A percentile compares a stretch with the other conserved stretches of the same genome.
These are phyloP conservation scores for Cryptotis parvus DNA, from an alignment of 2,113 vertebrate genomes.

Conservation along the genomic window DNA sequence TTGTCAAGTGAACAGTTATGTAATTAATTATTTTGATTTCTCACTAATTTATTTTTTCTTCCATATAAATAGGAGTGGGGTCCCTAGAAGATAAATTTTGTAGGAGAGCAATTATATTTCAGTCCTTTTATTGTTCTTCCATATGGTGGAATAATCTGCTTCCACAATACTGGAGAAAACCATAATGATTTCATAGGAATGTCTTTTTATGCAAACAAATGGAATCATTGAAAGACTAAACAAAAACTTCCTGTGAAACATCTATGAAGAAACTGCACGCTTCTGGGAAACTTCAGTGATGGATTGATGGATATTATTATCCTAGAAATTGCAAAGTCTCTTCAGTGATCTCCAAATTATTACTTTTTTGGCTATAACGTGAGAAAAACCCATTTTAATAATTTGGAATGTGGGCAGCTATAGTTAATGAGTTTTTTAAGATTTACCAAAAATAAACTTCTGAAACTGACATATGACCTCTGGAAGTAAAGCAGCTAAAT, in stretches of 20 bases:
- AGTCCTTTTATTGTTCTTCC: conserved; percentile 78
- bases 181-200: conserved; percentile 67
- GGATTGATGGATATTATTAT: conserved; percentile 27
- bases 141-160: conserved; percentile 66
- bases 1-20: conserved; percentile 63
- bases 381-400: not conserved
- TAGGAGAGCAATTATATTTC: conserved; percentile 75
- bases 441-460: conserved; percentile 33
- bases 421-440: not conserved
- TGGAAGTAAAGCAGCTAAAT: conserved; percentile 67
- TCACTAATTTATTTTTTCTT: conserved; percentile 45
- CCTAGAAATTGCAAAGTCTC: conserved; percentile 54
- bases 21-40: conserved; percentile 64
- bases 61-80: conserved; percentile 15
- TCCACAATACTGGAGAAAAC: conserved; percentile 73
- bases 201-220: conserved; percentile 81
- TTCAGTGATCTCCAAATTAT: not conserved
- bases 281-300: conserved; percentile 42
- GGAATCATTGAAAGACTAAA: conserved; percentile 74
- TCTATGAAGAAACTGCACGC: conserved; percentile 15
- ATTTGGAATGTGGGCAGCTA: not conserved
- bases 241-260: conserved; percentile 64
- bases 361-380: not conserved
- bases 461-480: conserved; percentile 49
- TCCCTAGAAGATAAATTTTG: conserved; percentile 49